These are phyloP conservation scores for Chaenocephalus aceratus DNA, from an alignment of 2,113 vertebrate species.

Conservation along the genomic window DNA sequence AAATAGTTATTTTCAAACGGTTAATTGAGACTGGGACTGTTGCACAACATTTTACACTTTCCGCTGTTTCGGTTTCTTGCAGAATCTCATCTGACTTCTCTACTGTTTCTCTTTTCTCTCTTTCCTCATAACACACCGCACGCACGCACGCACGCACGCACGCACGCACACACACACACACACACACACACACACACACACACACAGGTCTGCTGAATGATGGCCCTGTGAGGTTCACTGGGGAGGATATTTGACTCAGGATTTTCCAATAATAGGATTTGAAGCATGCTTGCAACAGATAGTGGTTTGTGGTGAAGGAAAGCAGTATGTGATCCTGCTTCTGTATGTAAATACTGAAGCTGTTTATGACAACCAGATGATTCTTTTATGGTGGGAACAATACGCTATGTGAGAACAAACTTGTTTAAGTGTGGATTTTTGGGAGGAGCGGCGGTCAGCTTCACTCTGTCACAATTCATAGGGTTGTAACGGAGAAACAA, in stretches of 20 bases:
- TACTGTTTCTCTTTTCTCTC: slow-evolving; percentile 61
- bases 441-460: slow-evolving; percentile 4
- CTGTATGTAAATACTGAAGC: slow-evolving; percentile 56
- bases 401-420: neutral
- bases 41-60: slow-evolving; percentile 47
- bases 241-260: slow-evolving; percentile 79
- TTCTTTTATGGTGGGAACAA: slow-evolving; percentile 18
- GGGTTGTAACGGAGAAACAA: neutral
- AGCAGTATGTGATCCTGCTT: slow-evolving; percentile 58
- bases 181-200: slow-evolving; percentile 33
- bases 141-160: too few species aligned
- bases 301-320: slow-evolving; percentile 73
- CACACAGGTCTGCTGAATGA: slow-evolving; percentile 66
- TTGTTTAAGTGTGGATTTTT: slow-evolving; percentile 25
- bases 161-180: too few species aligned
- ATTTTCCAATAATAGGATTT: slow-evolving; percentile 81
- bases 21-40: slow-evolving; percentile 36
- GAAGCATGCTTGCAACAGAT: slow-evolving; percentile 76
- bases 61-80: slow-evolving; percentile 38
- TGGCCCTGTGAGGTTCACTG: slow-evolving; percentile 73
- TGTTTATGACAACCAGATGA: slow-evolving; percentile 37
- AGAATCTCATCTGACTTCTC: slow-evolving; percentile 35
- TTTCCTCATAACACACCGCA: slow-evolving; percentile 39
- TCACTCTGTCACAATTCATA: neutral
- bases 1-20: slow-evolving; percentile 51